A percentile compares a stretch with the other conserved stretches of the same genome.
Evolutionary conservation across 2,888 invertebrate species (phyloP).

Genomic region (Perdita meconis): DNA sequence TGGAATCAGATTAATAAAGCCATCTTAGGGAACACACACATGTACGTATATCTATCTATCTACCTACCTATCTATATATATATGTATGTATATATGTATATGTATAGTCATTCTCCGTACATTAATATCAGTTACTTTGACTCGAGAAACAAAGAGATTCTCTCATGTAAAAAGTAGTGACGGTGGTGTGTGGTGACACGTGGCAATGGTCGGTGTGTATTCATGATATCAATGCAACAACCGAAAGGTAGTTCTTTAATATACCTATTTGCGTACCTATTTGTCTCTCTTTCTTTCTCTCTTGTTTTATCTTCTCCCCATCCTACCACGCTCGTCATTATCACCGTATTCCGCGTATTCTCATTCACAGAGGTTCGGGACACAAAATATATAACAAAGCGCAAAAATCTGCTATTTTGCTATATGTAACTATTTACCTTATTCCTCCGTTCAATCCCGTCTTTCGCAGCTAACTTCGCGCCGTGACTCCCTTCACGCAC

Average conservation of each 20-base stretch:
- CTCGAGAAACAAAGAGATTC: constrained; percentile 36
- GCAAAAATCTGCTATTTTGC: constrained; percentile 35
- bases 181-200: constrained; percentile 45
- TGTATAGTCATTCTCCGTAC: constrained; percentile 50
- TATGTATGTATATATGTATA: constrained; percentile 14
- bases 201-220: constrained; percentile 13
- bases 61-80: constrained; percentile 6
- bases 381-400: constrained; percentile 44
- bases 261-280: constrained; percentile 13
- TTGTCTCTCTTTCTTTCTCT: constrained; percentile 9
- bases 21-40: constrained; percentile 47
- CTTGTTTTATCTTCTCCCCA: not conserved
- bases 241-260: constrained; percentile 51
- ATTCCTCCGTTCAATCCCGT: constrained; percentile 3
- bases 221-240: constrained; percentile 48
- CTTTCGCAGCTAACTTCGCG: not conserved
- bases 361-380: constrained; percentile 3
- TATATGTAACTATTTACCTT: constrained; percentile 11
- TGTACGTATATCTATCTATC: constrained; percentile 27
- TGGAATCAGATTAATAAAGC: constrained; percentile 56
- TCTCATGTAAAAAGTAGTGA: constrained; percentile 62
- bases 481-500: constrained; percentile 16
- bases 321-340: not conserved
- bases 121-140: constrained; percentile 55
- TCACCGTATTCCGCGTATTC: constrained; percentile 18